Base-by-base conservation (phyloP, 2,113 vertebrate genomes). In the Crotalus horridus region DNA sequence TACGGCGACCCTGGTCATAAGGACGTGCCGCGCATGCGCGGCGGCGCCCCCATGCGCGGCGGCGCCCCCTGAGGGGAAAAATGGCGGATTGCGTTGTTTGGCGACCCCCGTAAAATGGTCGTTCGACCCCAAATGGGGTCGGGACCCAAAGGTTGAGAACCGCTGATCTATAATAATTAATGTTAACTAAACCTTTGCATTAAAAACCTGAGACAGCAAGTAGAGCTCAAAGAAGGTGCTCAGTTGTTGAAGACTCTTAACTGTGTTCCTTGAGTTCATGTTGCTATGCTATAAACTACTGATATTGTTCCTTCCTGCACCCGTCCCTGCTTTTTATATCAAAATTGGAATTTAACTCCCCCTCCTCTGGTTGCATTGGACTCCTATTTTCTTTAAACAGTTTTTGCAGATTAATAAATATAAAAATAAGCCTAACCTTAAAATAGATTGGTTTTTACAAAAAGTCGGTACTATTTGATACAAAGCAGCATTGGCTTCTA, bases 401-500 rank as follows among this genome's bases (percentile, higher is more conserved):
- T 13, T 33, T 81, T 39, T 81, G 74, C 39, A 81, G 74, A 81
- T 81, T 81, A 81, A 81, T 39, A 92, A 58, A 85, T 12, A 7
- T 54, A 54, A 61, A 92, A 88, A 61, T 15, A 20, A 46, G n/a
- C 59, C 20, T 55, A 33, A n/a, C 1, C 5, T 6, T 88, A 64
- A 61, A 12, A 64, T 17, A 29, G 1, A 53, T 88, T 2, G 29
- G 8, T 88, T 29, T 74, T 53, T 74, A 87, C 55, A 55, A 88
- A 92, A 88, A 12, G 33, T n/a, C 7, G 1, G 4, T 15, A 8
- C 26, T 51, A 9, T 7, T 10, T 1, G 33, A 23, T 61, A 39
- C 10, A 61, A 48, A 87, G 6, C 46, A 24, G 33, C 21, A 59
- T 95, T 94, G 59, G 64, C 48, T 92, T 51, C 96, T 86, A 95